Evolutionary conservation across 2,888 invertebrate species (phyloP), one percentile per base, ranked within the genome.

Genomic region (Plebejus melissa): DNA sequence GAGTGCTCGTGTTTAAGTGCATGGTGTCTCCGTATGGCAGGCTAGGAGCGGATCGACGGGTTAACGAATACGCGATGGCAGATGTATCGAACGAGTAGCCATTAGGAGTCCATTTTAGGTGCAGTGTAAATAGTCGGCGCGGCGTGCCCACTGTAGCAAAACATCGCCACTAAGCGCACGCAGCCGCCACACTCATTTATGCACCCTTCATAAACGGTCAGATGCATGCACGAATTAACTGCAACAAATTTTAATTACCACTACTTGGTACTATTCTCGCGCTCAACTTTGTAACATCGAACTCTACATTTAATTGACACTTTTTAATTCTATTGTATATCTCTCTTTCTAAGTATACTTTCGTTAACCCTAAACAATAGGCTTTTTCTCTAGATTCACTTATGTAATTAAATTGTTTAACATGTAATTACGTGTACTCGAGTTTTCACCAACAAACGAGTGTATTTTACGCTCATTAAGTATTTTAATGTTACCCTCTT

Each of bases 71-170:
- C 85, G 88, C 83, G 90, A 91, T 91, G 92, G 92, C 92, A 92
- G 90, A 91, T 87, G 84, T 87, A 83, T 84, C 85, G 84, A 91
- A 91, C 92, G 85, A 91, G 91, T 90, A 87, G 87, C 90, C 86
- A 91, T 92, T 91, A 90, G 88, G 89, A 90, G 86, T 87, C 91
- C 92, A 91, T 93, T 92, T 92, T 91, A 91, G 92, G 91, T 85
- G 84, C 84, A 86, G 86, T 89, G 87, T 87, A 89, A 88, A 88
- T 88, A 89, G 88, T 88, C 57, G 69, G 57, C 83, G 82, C 86
- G 85, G 83, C 86, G 87, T 85, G 86, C 85, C 80, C 80, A 81
- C 80, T 82, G 84, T 83, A 84, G 87, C 90, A 88, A 87, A 88
- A 89, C 90, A 86, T 84, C 78, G 78, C 76, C 78, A 79, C 84